Conservation (phyloP, 2,888 invertebrate species). For the Drosophila basisetae region DNA sequence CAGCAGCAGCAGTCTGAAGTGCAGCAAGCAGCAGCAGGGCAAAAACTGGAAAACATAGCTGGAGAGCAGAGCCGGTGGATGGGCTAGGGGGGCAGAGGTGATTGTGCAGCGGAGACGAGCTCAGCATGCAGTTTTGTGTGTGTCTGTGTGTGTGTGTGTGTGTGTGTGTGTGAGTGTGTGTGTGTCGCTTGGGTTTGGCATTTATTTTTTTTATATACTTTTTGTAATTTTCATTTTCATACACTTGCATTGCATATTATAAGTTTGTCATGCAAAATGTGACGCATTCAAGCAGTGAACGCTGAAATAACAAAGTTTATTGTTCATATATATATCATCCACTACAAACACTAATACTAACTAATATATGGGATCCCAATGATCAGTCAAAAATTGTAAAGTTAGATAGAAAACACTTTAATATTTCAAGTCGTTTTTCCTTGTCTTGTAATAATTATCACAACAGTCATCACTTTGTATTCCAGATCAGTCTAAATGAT, state of each 20-base stretch:
- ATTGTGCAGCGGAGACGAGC: constrained; percentile 36
- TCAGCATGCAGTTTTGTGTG: constrained; percentile 70
- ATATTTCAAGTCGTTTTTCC: too few relatives aligned
- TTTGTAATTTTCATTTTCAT: constrained; percentile 25
- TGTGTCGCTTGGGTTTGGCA: constrained; percentile 39
- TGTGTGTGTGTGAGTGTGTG: constrained; percentile 19
- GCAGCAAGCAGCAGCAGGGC: constrained; percentile 44
- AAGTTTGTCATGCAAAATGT: background rate
- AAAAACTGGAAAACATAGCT: constrained; percentile 54
- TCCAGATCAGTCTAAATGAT: background rate
- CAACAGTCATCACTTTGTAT: background rate
- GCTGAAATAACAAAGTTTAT: background rate
- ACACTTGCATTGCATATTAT: background rate
- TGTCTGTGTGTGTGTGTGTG: constrained; percentile 24
- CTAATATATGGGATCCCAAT: accelerated
- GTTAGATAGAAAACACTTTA: too few relatives aligned
- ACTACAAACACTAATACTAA: background rate
- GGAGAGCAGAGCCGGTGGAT: background rate
- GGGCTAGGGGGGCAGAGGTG: background rate
- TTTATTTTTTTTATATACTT: constrained; percentile 22
- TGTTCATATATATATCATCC: background rate
- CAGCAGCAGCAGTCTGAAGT: constrained; percentile 29
- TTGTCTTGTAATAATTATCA: background rate
- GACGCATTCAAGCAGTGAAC: background rate
- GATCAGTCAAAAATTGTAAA: background rate